A percentile compares a stretch with the other conserved stretches of the same genome.
phyloP scores from a whole-genome alignment of 2,888 invertebrate species.

The Syritta pipiens region DNA sequence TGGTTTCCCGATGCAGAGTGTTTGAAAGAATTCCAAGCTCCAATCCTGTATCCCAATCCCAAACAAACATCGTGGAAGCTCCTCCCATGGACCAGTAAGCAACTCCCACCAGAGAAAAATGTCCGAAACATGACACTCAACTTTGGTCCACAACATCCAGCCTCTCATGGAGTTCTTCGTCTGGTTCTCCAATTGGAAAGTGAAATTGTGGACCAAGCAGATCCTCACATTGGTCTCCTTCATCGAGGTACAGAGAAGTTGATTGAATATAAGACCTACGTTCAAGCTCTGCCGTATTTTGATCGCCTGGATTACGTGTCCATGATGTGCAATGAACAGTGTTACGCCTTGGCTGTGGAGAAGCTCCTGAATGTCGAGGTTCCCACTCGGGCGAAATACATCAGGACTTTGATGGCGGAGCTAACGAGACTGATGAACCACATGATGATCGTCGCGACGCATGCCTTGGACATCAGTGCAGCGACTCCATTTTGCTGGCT shows the following conservation, averaged over 20 bases:
- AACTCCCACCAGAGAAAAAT: conserved; percentile 81
- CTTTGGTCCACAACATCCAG: conserved; percentile 94
- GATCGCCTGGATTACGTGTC: conserved; percentile 94
- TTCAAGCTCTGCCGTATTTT: conserved; percentile 91
- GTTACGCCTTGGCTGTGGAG: conserved; percentile 89
- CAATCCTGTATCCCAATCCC: conserved; percentile 82
- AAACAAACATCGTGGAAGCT: conserved; percentile 71
- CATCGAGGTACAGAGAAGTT: conserved; percentile 94
- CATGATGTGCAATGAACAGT: conserved; percentile 89
- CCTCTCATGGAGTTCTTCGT: conserved; percentile 91
- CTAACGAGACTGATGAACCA: conserved; percentile 90
- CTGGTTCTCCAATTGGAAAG: conserved; percentile 88
- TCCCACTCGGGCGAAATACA: conserved; percentile 89
- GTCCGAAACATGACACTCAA: conserved; percentile 85
- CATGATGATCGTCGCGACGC: conserved; percentile 86
- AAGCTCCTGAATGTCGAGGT: conserved; percentile 88
- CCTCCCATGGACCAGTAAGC: conserved; percentile 77
- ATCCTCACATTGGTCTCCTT: conserved; percentile 92
- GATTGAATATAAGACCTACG: conserved; percentile 93
- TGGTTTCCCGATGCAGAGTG: conserved; percentile 85
- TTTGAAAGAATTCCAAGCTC: conserved; percentile 81
- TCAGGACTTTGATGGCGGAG: conserved; percentile 88
- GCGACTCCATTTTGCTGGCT: conserved; percentile 95
- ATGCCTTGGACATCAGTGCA: conserved; percentile 90
- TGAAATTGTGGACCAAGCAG: conserved; percentile 88